Evolutionary conservation across 2,888 invertebrate genomes (phyloP), one percentile per base, ranked within the genome.

Genomic region (Seira musarum): DNA sequence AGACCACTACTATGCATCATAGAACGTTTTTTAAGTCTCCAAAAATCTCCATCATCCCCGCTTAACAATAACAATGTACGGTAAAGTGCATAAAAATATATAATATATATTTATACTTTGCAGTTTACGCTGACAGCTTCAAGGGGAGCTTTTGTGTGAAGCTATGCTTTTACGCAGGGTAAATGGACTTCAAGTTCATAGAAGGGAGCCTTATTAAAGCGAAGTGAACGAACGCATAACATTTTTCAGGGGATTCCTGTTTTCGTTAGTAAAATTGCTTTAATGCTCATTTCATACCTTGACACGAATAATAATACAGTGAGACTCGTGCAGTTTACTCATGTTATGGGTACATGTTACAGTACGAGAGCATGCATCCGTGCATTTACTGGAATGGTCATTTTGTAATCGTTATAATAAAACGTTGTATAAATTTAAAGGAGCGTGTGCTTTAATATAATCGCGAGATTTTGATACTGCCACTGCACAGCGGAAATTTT

Each of bases 391-490:
- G 53, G 30, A 30, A 53, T 53, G 15, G 53, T 13, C 53, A 53
- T 53, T n/a, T 53, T 53, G 15, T 53, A 53, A 53, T 53, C 30
- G 30, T 53, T 53, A 2, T 3, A 53, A 53, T 8, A 30, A 30
- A 30, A 30, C 3, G 8, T 30, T 30, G 2, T 2, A 30, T 30
- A 30, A n/a, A n/a, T n/a, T n/a, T n/a, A n/a, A 40, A 53, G 53
- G 53, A 53, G 15, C 53, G 53, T 53, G 53, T 53, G 53, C 53
- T 53, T 53, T n/a, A 53, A 53, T 8, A 53, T 53, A 53, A 53
- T 53, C 53, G 53, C 2, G 2, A 15, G 13, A 53, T 13, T 3
- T 3, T 53, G 30, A 2, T 30, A 30, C 30, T 30, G 30, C 30
- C 30, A 30, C 2, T 30, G 8, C 30, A 30, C 3, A 30, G 30